These are phyloP conservation scores for Phocides pigmalion DNA, from an alignment of 1,140 invertebrate species.

Conservation along the genomic window DNA sequence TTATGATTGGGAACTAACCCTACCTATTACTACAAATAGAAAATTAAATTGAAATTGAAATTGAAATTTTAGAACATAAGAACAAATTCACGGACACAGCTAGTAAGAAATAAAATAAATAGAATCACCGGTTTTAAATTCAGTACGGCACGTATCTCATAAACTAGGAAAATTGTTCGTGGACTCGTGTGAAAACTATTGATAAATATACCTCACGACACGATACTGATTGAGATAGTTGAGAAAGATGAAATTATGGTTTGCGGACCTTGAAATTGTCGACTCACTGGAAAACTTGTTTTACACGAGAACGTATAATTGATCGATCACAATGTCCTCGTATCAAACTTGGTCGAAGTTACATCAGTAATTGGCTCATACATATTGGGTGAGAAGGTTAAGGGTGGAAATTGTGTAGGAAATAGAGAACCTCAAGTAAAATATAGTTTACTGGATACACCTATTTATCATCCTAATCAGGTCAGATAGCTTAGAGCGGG, in stretches of 20 bases:
- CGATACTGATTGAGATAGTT: conserved; percentile 6
- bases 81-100: too few species aligned
- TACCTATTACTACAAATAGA: too few species aligned
- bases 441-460: conserved; percentile 2
- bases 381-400: conserved; percentile 5
- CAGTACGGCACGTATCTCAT: conserved; percentile 11
- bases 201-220: neutral
- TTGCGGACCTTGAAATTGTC: neutral
- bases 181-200: neutral
- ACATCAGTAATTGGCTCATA: conserved; percentile 16
- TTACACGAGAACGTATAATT: neutral
- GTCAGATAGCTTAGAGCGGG: neutral
- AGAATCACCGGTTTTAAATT: neutral
- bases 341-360: neutral
- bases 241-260: conserved; percentile 1
- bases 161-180: conserved; percentile 2
- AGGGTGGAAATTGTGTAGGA: neutral
- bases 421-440: conserved; percentile 1
- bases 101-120: conserved; percentile 2
- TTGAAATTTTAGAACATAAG: neutral
- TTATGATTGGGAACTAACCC: too few species aligned
- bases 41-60: too few species aligned
- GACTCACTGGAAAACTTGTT: conserved; percentile 2
- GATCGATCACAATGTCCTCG: conserved; percentile 10
- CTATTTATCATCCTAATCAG: conserved; percentile 3